These are phyloP conservation scores for Bombus superbus DNA, from an alignment of 1,140 invertebrate genomes.

Conservation along the genomic window DNA sequence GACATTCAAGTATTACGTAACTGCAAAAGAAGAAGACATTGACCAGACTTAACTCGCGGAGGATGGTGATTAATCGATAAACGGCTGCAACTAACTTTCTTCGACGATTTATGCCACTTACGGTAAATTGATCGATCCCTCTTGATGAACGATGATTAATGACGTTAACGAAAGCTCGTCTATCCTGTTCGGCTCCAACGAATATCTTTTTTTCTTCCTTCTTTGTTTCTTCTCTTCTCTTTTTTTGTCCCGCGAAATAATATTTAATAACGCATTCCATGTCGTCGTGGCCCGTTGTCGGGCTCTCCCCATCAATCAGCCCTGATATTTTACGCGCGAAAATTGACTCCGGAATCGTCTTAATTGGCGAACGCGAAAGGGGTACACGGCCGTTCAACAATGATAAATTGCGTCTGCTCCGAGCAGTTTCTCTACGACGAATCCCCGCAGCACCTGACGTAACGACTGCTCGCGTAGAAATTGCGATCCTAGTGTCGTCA, in stretches of 20 bases:
- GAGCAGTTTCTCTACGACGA: neutral
- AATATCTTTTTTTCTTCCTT: neutral
- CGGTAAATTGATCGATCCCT: conserved; percentile 45
- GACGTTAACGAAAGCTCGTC: conserved; percentile 36
- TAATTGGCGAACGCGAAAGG: conserved; percentile 29
- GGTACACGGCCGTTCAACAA: conserved; percentile 14
- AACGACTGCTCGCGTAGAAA: neutral
- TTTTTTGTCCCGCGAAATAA: conserved; percentile 3
- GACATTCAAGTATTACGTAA: conserved; percentile 35
- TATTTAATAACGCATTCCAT: conserved; percentile 46
- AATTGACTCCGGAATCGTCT: conserved; percentile 45
- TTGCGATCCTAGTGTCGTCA: neutral
- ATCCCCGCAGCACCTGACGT: neutral
- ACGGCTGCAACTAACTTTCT: conserved; percentile 30
- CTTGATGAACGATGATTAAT: conserved; percentile 49
- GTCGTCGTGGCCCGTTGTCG: conserved; percentile 2
- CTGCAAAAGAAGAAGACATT: neutral
- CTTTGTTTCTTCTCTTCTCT: too few species aligned
- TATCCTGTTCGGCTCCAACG: neutral
- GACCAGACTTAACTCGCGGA: conserved; percentile 1
- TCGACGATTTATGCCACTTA: conserved; percentile 56
- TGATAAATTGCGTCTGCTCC: conserved; percentile 23
- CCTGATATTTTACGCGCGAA: conserved; percentile 20
- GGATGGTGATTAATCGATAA: conserved; percentile 52
- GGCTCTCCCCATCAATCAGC: conserved; percentile 12